Evolutionary conservation across 2,113 vertebrate genomes (phyloP).

Genomic region (Phyllostomus discolor): DNA sequence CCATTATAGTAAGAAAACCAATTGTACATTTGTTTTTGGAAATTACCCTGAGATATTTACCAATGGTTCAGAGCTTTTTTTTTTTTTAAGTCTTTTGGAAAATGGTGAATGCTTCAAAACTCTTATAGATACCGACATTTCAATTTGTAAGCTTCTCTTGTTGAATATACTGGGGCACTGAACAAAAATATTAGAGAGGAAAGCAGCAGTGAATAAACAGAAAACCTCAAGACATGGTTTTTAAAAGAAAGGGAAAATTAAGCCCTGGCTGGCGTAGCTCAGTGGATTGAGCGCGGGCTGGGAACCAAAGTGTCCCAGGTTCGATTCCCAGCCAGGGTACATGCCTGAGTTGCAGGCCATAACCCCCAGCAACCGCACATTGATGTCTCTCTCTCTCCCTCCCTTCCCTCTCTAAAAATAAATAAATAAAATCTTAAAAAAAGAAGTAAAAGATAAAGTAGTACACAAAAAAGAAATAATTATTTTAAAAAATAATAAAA

Average conservation of each 20-base stretch:
- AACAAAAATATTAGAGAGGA: conserved; percentile 16
- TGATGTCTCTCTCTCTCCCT: too few species aligned
- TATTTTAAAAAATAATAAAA: too few species aligned
- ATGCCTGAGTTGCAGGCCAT: too few species aligned
- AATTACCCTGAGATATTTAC: conserved; percentile 33
- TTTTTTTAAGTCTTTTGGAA: conserved; percentile 13
- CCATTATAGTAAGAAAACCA: conserved; percentile 26
- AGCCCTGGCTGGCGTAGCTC: too few species aligned
- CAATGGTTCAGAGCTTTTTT: neutral
- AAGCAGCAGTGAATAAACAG: neutral
- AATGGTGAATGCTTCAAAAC: conserved; percentile 22
- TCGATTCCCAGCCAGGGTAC: too few species aligned
- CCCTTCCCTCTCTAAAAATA: too few species aligned
- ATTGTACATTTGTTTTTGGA: conserved; percentile 27
- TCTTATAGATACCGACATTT: neutral
- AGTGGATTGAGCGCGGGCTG: too few species aligned
- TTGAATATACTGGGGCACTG: neutral
- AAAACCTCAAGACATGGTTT: neutral
- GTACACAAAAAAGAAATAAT: too few species aligned
- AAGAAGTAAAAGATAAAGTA: too few species aligned
- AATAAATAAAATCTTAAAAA: too few species aligned
- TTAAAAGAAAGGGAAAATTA: neutral
- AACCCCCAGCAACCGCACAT: too few species aligned
- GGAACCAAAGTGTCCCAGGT: too few species aligned
- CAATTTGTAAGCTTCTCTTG: neutral